These are phyloP conservation scores for Drosophila buzzatii DNA, from an alignment of 2,888 invertebrate genomes.

Conservation along the genomic window DNA sequence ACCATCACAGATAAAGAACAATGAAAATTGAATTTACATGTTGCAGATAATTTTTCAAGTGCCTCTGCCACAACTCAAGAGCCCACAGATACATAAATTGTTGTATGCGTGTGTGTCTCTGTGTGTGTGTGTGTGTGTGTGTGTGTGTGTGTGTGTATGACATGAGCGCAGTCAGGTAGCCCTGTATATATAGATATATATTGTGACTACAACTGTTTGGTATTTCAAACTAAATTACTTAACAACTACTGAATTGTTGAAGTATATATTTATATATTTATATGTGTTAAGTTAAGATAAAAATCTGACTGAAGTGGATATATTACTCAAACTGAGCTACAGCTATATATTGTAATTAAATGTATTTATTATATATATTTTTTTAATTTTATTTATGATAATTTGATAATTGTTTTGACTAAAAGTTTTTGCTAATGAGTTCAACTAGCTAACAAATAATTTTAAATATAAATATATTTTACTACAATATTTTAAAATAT, in stretches of 20 bases:
- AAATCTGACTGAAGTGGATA: neutral
- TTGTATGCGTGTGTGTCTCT: neutral
- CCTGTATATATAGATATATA: conserved; percentile 12
- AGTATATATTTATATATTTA: too few relatives aligned
- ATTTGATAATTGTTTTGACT: too few relatives aligned
- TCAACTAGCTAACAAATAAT: too few relatives aligned
- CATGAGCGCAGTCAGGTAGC: conserved; percentile 59
- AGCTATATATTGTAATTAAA: too few relatives aligned
- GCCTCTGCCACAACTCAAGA: conserved; percentile 54
- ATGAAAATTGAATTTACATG: conserved; percentile 84
- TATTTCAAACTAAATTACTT: conserved; percentile 15
- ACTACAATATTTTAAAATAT: neutral
- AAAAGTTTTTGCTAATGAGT: too few relatives aligned
- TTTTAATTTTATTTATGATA: too few relatives aligned
- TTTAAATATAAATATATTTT: too few relatives aligned
- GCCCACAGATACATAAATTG: conserved; percentile 35
- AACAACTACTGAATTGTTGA: neutral
- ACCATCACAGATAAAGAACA: conserved; percentile 79
- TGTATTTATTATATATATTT: too few relatives aligned
- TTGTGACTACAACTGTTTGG: conserved; percentile 26
- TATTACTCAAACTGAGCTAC: too few relatives aligned
- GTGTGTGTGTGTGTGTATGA: conserved; percentile 22
- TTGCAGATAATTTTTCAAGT: conserved; percentile 83
- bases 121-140: neutral
- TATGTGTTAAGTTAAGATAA: neutral